Evolutionary conservation across 2,888 invertebrate genomes (phyloP).

Genomic region (Octonoba sinensis): DNA sequence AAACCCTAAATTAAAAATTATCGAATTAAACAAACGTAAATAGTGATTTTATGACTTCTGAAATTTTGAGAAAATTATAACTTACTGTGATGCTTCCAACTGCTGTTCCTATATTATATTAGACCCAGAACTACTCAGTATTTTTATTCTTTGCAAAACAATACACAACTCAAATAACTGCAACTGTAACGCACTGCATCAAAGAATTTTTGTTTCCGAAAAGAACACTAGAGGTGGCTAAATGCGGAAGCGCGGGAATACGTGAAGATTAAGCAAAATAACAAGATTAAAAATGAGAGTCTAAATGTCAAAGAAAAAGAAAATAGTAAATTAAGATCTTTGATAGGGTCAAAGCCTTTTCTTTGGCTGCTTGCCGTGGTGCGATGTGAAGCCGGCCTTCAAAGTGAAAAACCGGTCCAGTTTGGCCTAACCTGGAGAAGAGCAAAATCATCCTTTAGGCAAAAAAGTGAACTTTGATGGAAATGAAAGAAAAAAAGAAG

Average conservation of each 20-base stretch:
- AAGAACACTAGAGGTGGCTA: not conserved
- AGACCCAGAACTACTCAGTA: no score
- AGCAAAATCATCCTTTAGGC: conserved; percentile 12
- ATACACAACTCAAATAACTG: no score
- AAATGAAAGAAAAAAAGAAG: conserved; percentile 21
- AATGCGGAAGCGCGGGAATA: conserved; percentile 40
- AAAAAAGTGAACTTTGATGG: conserved; percentile 51
- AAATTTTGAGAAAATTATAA: no score
- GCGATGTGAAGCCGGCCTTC: not conserved
- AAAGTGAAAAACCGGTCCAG: conserved; percentile 45
- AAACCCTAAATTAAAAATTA: no score
- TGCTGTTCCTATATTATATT: no score
- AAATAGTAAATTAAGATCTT: conserved; percentile 17
- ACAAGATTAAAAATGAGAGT: conserved; percentile 7
- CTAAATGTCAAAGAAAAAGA: not conserved
- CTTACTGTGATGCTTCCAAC: no score
- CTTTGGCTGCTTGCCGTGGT: not conserved
- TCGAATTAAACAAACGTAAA: no score
- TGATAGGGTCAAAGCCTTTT: conserved; percentile 56
- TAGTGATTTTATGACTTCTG: no score
- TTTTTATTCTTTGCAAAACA: no score
- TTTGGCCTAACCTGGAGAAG: conserved; percentile 37
- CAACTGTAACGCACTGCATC: no score
- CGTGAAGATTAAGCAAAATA: conserved; percentile 12
- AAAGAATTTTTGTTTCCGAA: not conserved